Evolutionary conservation across 2,797 vertebrate genomes (phyloP), one percentile per base, ranked within the genome.

Genomic region (Pelobates cultripes): DNA sequence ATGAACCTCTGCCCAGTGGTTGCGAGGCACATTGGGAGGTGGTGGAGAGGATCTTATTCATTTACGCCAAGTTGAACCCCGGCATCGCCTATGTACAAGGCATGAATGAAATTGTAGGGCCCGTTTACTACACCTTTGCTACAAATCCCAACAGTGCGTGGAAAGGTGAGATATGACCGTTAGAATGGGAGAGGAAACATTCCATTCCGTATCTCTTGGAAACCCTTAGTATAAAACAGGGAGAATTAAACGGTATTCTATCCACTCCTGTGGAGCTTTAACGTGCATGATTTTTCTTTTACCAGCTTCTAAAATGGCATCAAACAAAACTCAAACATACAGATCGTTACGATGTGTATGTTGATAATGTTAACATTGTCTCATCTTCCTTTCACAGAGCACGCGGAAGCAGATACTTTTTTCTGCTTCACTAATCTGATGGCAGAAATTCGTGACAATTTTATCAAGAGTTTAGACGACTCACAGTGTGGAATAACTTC

Each of bases 351-450:
- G 28, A 28, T 28, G 28, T 28, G 28, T 28, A 28, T 28, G 28
- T 28, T 28, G 28, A 28, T 28, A 28, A 28, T 28, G 28, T 51
- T 64, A 4, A 42, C 55, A 12, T 12, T 14, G 8, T 57, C 55
- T 14, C 55, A 15, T 57, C 10, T 14, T 57, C 13, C 55, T 4
- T 10, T 51, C 13, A 12, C 89, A 99, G 98, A 99, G 76, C 97
- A 99, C 0, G 98, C 98, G 0, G 98, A 99, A 83, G 96, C 97
- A 0, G 98, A 99, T 77, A 99, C 97, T 0, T 99, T 99, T 91
- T 99, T 99, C 90, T 99, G 98, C 86, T 99, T 99, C 89, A 99
- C 98, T 81, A 98, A 97, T 87, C 94, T 99, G 85, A 99, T 99
- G 98, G 95, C 98, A 0, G 98, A 99, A 91, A 99, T 99, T 92